Base-by-base conservation (phyloP, 1,140 invertebrate species). In the Prorops nasuta region DNA sequence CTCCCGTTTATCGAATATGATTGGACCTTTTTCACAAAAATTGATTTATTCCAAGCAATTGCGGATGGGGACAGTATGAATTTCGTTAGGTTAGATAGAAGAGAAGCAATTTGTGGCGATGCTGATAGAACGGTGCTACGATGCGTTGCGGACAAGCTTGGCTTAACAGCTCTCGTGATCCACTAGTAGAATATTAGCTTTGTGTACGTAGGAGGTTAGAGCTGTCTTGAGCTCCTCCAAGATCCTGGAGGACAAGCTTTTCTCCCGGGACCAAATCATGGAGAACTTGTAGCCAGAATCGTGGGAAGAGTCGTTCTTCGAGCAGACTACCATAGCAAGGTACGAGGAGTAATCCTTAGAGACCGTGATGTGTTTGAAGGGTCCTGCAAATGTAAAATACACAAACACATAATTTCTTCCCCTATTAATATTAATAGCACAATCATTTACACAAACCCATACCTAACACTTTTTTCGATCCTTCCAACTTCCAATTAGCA, bases 251-350 rank as follows among this genome's bases (percentile, higher is more conserved):
- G 53, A 38, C 16, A 58, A 10, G 20, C 21, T 47, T n/a, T 21
- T 56, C 45, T 57, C 49, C 6, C 51, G 62, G 36, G 66, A 66
- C 49, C 55, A 63, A 60, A 63, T 66, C 64, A 65, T 68, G 15
- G 54, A 42, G 36, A 68, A 63, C 50, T 55, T 52, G 38, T 47
- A 44, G 49, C 38, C 24, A 22, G 34, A 38, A 6, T 43, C 46
- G 28, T 40, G 21, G n/a, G 32, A 18, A 28, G 38, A 35, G 49
- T 43, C 51, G 40, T 36, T 44, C 50, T 44, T 28, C 16, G 56
- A 40, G 19, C 56, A 51, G 38, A 58, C 42, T 32, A 57, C 37
- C 55, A 57, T 64, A 17, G 49, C 51, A 16, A 52, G 35, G 21
- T 49, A 40, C n/a, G 28, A 48, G 17, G 40, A 38, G 31, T 55